These are phyloP conservation scores for Callimorpha dominula DNA, from an alignment of 2,888 invertebrate genomes.

Conservation along the genomic window DNA sequence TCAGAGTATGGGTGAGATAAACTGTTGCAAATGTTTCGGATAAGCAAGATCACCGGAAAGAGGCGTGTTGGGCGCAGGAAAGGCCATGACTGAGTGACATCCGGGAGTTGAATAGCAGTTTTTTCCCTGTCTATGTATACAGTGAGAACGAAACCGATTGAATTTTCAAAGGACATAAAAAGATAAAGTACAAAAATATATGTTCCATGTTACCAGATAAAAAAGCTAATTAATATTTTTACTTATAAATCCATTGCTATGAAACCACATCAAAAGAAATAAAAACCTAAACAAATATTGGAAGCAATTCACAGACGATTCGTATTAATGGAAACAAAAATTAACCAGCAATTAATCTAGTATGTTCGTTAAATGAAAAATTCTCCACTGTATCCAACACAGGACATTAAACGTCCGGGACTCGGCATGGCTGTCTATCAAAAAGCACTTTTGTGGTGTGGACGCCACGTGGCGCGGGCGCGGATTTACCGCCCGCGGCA, in stretches of 20 bases:
- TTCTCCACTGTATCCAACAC: conserved; percentile 68
- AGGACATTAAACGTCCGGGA: conserved; percentile 68
- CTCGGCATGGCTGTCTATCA: conserved; percentile 78
- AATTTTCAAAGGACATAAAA: neutral
- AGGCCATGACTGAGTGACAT: conserved; percentile 24
- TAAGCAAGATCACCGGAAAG: conserved; percentile 26
- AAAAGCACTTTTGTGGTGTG: conserved; percentile 79
- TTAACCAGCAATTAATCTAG: conserved; percentile 59
- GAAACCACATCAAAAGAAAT: conserved; percentile 24
- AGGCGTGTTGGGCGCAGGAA: conserved; percentile 25
- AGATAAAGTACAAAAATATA: neutral
- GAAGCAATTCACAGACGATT: conserved; percentile 39
- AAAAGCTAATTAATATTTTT: neutral
- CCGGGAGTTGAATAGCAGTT: conserved; percentile 25
- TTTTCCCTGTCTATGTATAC: conserved; percentile 8
- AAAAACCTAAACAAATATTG: conserved; percentile 45
- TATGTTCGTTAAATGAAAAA: conserved; percentile 73
- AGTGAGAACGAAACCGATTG: neutral
- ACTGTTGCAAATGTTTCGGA: conserved; percentile 25
- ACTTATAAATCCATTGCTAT: neutral
- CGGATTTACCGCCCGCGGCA: conserved; percentile 78
- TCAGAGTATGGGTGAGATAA: conserved; percentile 22
- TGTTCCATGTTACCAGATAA: neutral
- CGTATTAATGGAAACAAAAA: conserved; percentile 40
- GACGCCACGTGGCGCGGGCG: conserved; percentile 70